Evolutionary conservation across 2,888 invertebrate species (phyloP).

Genomic region (Dryobotodes eremita): DNA sequence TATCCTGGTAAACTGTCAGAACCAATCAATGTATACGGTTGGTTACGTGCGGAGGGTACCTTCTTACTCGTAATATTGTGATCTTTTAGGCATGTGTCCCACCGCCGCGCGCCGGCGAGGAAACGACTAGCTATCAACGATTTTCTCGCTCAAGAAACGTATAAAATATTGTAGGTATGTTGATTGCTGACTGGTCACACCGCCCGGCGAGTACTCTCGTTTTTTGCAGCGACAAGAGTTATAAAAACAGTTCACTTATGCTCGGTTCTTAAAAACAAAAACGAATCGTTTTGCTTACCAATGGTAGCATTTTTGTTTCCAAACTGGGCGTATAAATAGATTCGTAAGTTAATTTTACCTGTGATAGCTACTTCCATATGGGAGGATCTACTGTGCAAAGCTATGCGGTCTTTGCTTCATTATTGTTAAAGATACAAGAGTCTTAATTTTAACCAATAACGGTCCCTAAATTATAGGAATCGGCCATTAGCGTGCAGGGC

Average conservation of each 20-base stretch:
- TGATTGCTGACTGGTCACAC: background rate
- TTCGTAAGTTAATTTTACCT: too few species aligned
- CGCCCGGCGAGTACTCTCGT: background rate
- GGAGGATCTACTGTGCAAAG: too few species aligned
- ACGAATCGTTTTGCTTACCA: too few species aligned
- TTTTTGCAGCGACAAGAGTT: background rate
- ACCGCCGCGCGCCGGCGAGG: background rate
- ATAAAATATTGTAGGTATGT: background rate
- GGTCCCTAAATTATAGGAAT: too few species aligned
- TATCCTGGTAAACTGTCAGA: conserved; percentile 38
- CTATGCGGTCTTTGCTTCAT: too few species aligned
- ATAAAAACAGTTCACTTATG: too few species aligned
- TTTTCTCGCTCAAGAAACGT: background rate
- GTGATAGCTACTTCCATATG: too few species aligned
- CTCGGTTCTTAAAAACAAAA: too few species aligned
- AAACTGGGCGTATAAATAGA: too few species aligned
- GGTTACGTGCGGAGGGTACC: conserved; percentile 26
- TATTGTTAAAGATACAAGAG: too few species aligned
- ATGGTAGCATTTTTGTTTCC: too few species aligned
- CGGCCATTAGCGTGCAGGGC: background rate
- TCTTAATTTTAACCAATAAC: too few species aligned
- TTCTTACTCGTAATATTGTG: conserved; percentile 30
- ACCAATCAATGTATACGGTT: conserved; percentile 38
- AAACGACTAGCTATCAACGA: background rate
- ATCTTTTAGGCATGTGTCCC: conserved; percentile 21